Percentiles rank a stretch among this genome's conserved stretches.
phyloP scores from a whole-genome alignment of 1,140 invertebrate genomes.

The Leucophenga varia region DNA sequence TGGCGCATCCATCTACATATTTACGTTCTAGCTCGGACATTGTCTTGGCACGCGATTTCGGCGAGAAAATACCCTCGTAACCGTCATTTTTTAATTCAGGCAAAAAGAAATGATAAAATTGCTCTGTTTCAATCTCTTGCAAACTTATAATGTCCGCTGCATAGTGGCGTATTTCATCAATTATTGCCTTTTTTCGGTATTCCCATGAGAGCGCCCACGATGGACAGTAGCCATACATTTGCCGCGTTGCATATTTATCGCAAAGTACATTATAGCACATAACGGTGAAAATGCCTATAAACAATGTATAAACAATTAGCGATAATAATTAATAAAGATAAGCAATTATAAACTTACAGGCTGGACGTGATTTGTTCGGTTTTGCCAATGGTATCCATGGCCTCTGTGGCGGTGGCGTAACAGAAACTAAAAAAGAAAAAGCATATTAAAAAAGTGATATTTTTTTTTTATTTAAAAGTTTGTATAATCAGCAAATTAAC shows the following conservation, averaged over 20 bases:
- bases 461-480: neutral
- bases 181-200: slow-evolving; percentile 95
- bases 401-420: slow-evolving; percentile 83
- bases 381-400: slow-evolving; percentile 90
- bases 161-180: slow-evolving; percentile 94
- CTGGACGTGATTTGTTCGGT: slow-evolving; percentile 80
- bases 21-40: slow-evolving; percentile 97
- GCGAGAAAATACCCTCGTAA: slow-evolving; percentile 98
- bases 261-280: slow-evolving; percentile 99
- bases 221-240: slow-evolving; percentile 97
- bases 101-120: slow-evolving; percentile 96
- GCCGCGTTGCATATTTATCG: slow-evolving; percentile 96
- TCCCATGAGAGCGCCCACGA: slow-evolving; percentile 98
- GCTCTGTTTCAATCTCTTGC: slow-evolving; percentile 98
- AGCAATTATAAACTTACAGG: slow-evolving; percentile 75
- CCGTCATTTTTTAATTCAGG: slow-evolving; percentile 91
- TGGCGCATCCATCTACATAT: slow-evolving; percentile 98
- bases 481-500: slow-evolving; percentile 32
- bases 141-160: slow-evolving; percentile 98
- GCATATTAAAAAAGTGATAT: slow-evolving; percentile 27
- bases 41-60: slow-evolving; percentile 97
- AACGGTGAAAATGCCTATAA: slow-evolving; percentile 92
- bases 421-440: slow-evolving; percentile 78
- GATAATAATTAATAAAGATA: too few species aligned
- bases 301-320: slow-evolving; percentile 25